Evolutionary conservation across 2,797 vertebrate genomes (phyloP), one percentile per base, ranked within the genome.

Genomic region (Setipinna tenuifilis): DNA sequence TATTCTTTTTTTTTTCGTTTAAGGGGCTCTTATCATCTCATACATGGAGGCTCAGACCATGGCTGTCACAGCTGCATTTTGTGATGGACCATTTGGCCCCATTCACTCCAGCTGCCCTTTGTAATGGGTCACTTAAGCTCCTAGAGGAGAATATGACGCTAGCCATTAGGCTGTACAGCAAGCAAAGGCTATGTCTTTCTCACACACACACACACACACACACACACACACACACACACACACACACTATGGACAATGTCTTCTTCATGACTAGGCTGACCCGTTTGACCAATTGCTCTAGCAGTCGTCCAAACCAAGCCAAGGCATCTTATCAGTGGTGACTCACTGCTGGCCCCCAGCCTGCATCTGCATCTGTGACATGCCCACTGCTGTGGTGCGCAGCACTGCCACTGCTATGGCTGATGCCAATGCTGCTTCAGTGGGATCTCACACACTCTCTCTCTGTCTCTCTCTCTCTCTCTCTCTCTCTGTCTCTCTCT

Each of bases 201-300:
- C 61, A 28, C 54, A 21, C 35, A 65, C 59, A 83, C 25, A 83
- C 46, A 31, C 81, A 19, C 57, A n/a, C 81, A 89, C 83, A 81
- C 82, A 87, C 81, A 75, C 81, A 82, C 80, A 54, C 59, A 31
- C 48, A 62, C 17, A 31, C 54, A 59, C 46, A 68, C 62, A 68
- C 62, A 68, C 12, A 31, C 25, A 59, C 19, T 44, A 7, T 78
- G 35, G 35, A 31, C 35, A 19, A 78, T 44, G 35, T 41, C 28
- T 35, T 5, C 65, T 71, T 14, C 28, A 28, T 23, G 62, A 25
- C 10, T 11, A 4, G 11, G 28, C 28, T 71, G 65, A 14, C 14
- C 11, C 12, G 5, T 71, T 59, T 19, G 58, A 6, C 58, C 28
- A 17, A 11, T 31, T 35, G 16, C 14, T 16, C 28, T 1, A 35